Evolutionary conservation across 2,797 vertebrate genomes (phyloP), one percentile per base, ranked within the genome.

Genomic region (Sylvilagus floridanus): DNA sequence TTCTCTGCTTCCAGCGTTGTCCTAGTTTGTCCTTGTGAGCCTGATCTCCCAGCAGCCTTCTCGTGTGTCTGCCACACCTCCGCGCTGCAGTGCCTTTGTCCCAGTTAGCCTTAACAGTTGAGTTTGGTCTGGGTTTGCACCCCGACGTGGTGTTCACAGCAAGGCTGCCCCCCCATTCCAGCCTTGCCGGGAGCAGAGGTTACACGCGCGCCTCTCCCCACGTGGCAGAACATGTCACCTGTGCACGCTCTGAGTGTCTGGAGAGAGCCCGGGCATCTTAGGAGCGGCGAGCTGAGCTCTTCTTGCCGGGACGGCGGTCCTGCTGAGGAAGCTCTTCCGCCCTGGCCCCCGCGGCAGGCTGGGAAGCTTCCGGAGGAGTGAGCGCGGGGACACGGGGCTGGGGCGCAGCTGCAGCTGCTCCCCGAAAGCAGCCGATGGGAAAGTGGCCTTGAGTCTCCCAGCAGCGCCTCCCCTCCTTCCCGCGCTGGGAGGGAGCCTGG

Each of bases 321-420:
- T 69, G 12, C 17, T 24, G 42, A 86, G 35, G 91, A 85, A 95
- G 77, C 26, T 87, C 92, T 83, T 84, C 75, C 94, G 65, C 81
- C 91, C 77, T 93, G 82, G 19, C 68, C 73, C 63, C 82, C 62
- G 30, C 84, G 86, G 71, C 26, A 24, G 79, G 52, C 85, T 84
- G 65, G 86, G 82, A 57, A 30, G 47, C 52, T 75, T 93, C 96
- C 92, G 73, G 47, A 93, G 73, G 72, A 91, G 77, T 60, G 1
- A 86, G 68, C 79, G 90, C 35, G 2, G 35, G 35, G 35, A 77
- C 65, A 21, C 5, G 42, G 62, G 84, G 42, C 37, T 4, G 2
- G 19, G 72, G 73, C 5, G 47, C 14, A 3, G 63, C 5, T 4
- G 60, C 7, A 3, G 81, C 50, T 1, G 57, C 30, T 2, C 83